Evolutionary conservation across 1,140 invertebrate species (phyloP), one percentile per base, ranked within the genome.

Genomic region (Ylistrum balloti): DNA sequence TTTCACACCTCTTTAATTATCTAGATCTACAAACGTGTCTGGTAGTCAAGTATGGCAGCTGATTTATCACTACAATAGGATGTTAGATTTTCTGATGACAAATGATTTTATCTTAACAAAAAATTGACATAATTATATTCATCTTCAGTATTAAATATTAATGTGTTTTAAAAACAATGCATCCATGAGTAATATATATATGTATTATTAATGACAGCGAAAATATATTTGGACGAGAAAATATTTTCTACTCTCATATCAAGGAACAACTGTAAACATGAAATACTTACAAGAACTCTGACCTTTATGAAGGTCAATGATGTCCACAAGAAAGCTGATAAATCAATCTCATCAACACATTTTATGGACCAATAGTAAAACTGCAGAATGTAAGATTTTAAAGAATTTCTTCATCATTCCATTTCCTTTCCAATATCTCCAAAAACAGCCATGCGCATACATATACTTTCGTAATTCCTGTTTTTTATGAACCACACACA

Each of bases 1-100:
- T 74, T 74, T 74, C 56, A 74, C 56, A 74, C 56, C 56, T 74
- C n/a, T 28, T 74, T n/a, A n/a, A 74, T 74, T 74, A 74, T n/a
- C 56, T n/a, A 74, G 56, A 74, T 74, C 56, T 74, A 74, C 56
- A 74, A 74, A 28, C n/a, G 56, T 28, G 56, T 74, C 56, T 74
- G 17, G 56, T 17, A 74, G 56, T 28, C 22, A 74, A 74, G 56
- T 74, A 9, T 28, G 56, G 28, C 56, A 74, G n/a, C 56, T 74
- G 56, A 74, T 74, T 74, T 74, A 74, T 1, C 28, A 28, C 11
- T 74, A n/a, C 17, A n/a, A 74, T 74, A 74, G 56, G 3, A 0
- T 74, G 56, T n/a, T n/a, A 74, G 28, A 3, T 5, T n/a, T 74
- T 74, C 56, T 17, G 11, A 74, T 74, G 56, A 74, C 56, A n/a